Base-by-base conservation (phyloP, 2,888 invertebrate species). In the Nymphalis urticae region DNA sequence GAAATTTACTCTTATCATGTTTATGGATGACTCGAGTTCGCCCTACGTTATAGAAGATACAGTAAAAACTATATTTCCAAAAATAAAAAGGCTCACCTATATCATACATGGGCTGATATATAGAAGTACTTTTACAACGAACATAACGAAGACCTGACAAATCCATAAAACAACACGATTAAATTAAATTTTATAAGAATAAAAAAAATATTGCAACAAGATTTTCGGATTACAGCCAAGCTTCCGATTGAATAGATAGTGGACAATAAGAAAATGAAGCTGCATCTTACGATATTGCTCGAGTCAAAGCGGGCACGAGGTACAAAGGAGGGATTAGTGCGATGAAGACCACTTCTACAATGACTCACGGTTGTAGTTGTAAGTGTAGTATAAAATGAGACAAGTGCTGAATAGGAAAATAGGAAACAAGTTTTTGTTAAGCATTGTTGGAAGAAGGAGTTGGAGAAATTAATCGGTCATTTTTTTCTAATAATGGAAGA, bases 321-420 rank as follows among this genome's bases (percentile, higher is more conserved):
- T 56, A 66, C 62, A 70, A 72, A 70, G 67, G 48, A 54, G 36
- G 69, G 64, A 70, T 70, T 65, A 67, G 61, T 61, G 42, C 64
- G 19, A 56, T 24, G 17, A 27, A 21, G 17, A 56, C 56, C 56
- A 56, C 56, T 36, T 56, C 32, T 56, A 56, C 56, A 56, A 32
- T 56, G 56, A 56, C 32, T 56, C n/a, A 56, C 27, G 10, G 24
- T 27, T 54, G 17, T 53, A 60, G 53, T 48, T 48, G 53, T 61
- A 48, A 60, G 42, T 61, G 61, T 47, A 56, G 54, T 53, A 53
- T 61, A 53, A 53, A 66, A 51, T 47, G 61, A 61, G 50, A 42
- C 36, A 32, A 61, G 47, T 27, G 27, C 32, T 56, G 54, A 62
- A 66, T 32, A 48, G 53, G 32, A 32, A 61, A 61, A 61, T 66